Percentiles rank a stretch among this genome's conserved stretches.
These are phyloP conservation scores for Eudasyphora cyanicolor DNA, from an alignment of 2,888 invertebrate species.

Conservation along the genomic window DNA sequence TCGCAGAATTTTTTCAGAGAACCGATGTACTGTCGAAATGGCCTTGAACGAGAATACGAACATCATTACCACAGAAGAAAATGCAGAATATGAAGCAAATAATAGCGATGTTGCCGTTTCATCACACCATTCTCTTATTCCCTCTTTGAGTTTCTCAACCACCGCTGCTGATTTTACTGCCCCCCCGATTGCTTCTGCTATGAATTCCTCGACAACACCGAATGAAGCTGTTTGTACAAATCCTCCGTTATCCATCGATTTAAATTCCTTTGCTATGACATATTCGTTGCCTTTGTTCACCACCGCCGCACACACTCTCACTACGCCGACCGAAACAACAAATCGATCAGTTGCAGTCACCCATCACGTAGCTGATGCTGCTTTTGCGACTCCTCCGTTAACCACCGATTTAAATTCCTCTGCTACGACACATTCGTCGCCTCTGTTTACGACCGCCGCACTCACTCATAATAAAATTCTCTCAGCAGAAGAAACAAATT, in stretches of 20 bases:
- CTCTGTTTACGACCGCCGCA: neutral
- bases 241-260: too few species aligned
- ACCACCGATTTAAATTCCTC: neutral
- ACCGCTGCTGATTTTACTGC: neutral
- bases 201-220: neutral
- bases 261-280: too few species aligned
- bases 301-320: too few species aligned
- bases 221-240: too few species aligned
- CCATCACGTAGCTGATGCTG: neutral
- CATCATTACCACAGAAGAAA: too few species aligned
- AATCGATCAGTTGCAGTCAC: neutral
- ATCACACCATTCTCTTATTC: too few species aligned
- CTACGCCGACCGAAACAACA: neutral
- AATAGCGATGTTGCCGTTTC: too few species aligned
- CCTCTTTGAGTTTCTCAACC: too few species aligned
- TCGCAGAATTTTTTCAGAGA: slow-evolving; percentile 19
- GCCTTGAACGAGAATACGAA: neutral
- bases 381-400: neutral
- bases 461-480: neutral
- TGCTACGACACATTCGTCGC: too few species aligned
- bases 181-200: neutral
- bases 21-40: neutral
- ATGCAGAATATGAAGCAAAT: too few species aligned
- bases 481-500: neutral
- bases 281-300: too few species aligned